Percentiles rank a stretch among this genome's conserved stretches.
Evolutionary conservation across 2,113 vertebrate species (phyloP).

Genomic region (Zapornia atra): DNA sequence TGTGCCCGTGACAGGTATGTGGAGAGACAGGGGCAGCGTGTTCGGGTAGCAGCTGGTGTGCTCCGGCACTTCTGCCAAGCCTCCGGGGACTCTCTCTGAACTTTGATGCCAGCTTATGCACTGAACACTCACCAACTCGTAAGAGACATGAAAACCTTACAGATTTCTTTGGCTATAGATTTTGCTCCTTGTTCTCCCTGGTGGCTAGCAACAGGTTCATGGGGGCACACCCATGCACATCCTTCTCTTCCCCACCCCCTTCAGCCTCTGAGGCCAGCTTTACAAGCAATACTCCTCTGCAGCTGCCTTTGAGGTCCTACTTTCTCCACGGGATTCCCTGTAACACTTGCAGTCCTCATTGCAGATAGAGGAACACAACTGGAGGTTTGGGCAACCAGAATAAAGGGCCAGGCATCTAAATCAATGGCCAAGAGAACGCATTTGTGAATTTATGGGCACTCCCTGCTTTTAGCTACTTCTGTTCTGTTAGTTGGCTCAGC

Average conservation of each 20-base stretch:
- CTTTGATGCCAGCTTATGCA: not conserved
- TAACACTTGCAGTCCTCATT: not conserved
- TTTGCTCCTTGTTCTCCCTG: not conserved
- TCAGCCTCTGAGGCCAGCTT: not conserved
- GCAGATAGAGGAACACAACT: not conserved
- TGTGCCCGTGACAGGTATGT: not conserved
- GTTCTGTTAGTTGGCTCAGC: not conserved
- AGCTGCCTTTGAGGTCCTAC: not conserved
- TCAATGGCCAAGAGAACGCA: not conserved
- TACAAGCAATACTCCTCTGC: not conserved
- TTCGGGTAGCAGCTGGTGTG: accelerated
- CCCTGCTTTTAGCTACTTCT: constrained; percentile 24
- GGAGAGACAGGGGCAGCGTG: not conserved
- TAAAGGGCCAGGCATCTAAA: not conserved
- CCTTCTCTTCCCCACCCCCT: not conserved
- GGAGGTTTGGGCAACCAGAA: not conserved
- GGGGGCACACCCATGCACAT: not conserved
- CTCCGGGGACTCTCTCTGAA: not conserved
- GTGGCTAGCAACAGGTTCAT: not conserved
- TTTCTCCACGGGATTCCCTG: not conserved
- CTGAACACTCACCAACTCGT: not conserved
- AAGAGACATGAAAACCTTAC: not conserved
- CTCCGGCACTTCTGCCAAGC: not conserved
- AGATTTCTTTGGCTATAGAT: not conserved
- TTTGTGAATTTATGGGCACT: constrained; percentile 21